phyloP scores from a whole-genome alignment of 92 coral and sea anemone genomes.

The Plumapathes pennacea region DNA sequence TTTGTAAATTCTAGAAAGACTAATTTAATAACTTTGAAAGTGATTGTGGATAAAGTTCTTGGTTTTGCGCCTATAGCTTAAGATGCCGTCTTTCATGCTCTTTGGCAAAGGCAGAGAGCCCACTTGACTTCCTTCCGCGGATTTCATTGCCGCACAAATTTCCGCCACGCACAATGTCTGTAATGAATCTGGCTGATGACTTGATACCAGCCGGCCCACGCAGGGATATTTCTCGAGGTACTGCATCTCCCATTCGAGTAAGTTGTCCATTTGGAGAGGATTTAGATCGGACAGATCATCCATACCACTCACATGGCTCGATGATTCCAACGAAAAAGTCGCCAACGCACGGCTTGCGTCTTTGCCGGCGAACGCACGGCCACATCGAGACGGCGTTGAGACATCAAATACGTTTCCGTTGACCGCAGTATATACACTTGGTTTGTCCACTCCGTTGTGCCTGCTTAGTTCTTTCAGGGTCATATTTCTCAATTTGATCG shows the following conservation, averaged over 20 bases:
- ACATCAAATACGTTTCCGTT: slow-evolving; percentile 93
- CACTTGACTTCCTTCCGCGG: not conserved
- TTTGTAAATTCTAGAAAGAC: no score
- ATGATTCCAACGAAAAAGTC: slow-evolving; percentile 61
- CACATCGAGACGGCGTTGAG: slow-evolving; percentile 68
- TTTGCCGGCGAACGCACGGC: slow-evolving; percentile 76
- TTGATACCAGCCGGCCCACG: slow-evolving; percentile 80
- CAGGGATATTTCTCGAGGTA: slow-evolving; percentile 72
- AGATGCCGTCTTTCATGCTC: slow-evolving; percentile 6
- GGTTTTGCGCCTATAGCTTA: no score
- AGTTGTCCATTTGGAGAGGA: slow-evolving; percentile 77
- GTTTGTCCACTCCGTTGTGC: slow-evolving; percentile 56
- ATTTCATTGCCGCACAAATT: slow-evolving; percentile 34
- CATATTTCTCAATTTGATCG: slow-evolving; percentile 27
- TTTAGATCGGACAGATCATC: slow-evolving; percentile 86
- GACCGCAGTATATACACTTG: slow-evolving; percentile 77
- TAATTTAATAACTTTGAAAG: no score
- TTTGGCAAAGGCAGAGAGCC: slow-evolving; percentile 48
- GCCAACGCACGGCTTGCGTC: slow-evolving; percentile 99
- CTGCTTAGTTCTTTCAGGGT: slow-evolving; percentile 58
- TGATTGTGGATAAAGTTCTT: no score
- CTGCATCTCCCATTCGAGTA: slow-evolving; percentile 86
- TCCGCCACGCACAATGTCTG: slow-evolving; percentile 56
- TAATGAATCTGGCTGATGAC: slow-evolving; percentile 70
- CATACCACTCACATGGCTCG: slow-evolving; percentile 26